Percentiles rank a stretch among this genome's conserved stretches.
These are phyloP conservation scores for Alcedo quadribrachys DNA, from an alignment of 2,797 vertebrate species.

Conservation along the genomic window DNA sequence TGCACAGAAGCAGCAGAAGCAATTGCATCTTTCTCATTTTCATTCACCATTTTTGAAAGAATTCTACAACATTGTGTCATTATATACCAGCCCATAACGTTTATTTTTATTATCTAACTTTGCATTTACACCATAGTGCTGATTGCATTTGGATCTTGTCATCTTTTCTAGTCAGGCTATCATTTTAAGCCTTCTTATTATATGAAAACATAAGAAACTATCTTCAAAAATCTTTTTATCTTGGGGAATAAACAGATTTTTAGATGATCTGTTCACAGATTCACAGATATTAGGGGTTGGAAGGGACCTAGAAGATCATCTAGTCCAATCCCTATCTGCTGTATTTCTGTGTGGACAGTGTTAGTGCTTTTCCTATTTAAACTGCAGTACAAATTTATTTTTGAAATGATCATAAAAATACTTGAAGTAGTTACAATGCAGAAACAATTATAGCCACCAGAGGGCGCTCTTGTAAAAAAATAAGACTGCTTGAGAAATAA, in stretches of 20 bases:
- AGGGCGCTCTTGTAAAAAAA: conserved; percentile 78
- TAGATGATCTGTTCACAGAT: neutral
- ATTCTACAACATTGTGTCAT: neutral
- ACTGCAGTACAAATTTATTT: neutral
- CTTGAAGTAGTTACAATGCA: neutral
- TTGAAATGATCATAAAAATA: neutral
- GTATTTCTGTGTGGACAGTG: neutral
- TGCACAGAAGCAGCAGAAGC: neutral
- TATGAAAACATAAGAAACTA: neutral
- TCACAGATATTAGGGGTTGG: no score
- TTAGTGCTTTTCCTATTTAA: neutral
- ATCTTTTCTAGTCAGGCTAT: neutral
- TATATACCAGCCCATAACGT: neutral
- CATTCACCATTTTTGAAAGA: neutral
- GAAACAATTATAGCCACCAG: conserved; percentile 69
- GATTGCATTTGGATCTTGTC: neutral
- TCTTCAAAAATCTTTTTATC: neutral
- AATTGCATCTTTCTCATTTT: neutral
- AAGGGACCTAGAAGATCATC: no score
- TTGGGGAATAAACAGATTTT: conserved; percentile 32
- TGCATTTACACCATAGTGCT: conserved; percentile 45
- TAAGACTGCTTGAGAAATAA: neutral
- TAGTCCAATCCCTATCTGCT: neutral
- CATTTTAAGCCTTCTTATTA: neutral
- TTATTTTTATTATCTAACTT: conserved; percentile 32